Conservation (phyloP, 2,113 vertebrate genomes). For the Potamarius usumacintae region DNA sequence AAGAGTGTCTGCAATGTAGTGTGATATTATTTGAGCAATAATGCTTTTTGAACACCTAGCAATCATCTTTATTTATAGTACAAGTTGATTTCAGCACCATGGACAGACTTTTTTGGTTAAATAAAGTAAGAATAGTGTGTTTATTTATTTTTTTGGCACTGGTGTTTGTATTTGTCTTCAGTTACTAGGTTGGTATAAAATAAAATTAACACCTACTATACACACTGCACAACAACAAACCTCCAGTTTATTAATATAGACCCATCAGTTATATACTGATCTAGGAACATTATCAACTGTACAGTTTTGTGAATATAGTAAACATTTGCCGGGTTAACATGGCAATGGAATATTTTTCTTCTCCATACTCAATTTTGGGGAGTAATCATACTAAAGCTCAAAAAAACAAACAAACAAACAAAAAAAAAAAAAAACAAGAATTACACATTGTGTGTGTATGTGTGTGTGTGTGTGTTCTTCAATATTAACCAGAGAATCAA, state of each 20-base stretch:
- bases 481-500: background rate
- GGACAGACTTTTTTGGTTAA: slow-evolving; percentile 5
- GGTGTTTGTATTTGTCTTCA: background rate
- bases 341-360: background rate
- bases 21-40: background rate
- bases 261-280: background rate
- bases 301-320: background rate
- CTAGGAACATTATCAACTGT: background rate
- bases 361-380: background rate
- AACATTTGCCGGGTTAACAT: background rate
- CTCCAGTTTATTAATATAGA: background rate
- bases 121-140: background rate
- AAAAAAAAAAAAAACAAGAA: background rate
- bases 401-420: background rate
- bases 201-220: background rate
- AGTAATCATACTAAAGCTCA: background rate
- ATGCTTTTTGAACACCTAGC: background rate
- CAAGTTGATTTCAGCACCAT: slow-evolving; percentile 20
- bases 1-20: no score
- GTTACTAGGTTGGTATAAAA: background rate
- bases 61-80: background rate
- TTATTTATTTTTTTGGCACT: background rate
- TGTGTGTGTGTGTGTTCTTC: background rate
- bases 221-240: background rate
- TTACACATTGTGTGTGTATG: background rate